A percentile compares a stretch with the other conserved stretches of the same genome.
These are phyloP conservation scores for Myopa tessellatipennis DNA, from an alignment of 2,888 invertebrate genomes.

Conservation along the genomic window DNA sequence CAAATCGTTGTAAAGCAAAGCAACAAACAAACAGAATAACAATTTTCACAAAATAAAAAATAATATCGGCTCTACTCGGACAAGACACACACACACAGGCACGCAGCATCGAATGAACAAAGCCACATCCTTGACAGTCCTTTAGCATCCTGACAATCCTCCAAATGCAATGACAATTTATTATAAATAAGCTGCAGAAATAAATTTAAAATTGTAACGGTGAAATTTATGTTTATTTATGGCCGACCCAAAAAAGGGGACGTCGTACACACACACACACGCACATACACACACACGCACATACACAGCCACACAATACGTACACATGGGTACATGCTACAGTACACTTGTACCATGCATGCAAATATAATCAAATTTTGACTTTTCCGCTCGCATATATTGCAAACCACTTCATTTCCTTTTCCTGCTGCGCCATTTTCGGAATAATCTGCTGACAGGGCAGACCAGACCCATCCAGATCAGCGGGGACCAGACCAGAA, in stretches of 20 bases:
- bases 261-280: conserved; percentile 17
- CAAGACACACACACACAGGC: neutral
- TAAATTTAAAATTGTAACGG: conserved; percentile 40
- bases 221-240: conserved; percentile 41
- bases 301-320: conserved; percentile 20
- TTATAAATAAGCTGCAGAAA: conserved; percentile 38
- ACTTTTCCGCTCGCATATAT: conserved; percentile 44
- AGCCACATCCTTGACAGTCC: conserved; percentile 29
- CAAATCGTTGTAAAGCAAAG: neutral
- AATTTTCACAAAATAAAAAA: conserved; percentile 8
- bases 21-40: neutral
- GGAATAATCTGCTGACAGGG: conserved; percentile 35
- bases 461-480: neutral
- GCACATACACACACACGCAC: conserved; percentile 18
- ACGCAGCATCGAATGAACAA: neutral
- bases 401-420: conserved; percentile 47
- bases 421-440: conserved; percentile 42
- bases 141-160: conserved; percentile 20
- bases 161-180: conserved; percentile 33
- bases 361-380: conserved; percentile 45
- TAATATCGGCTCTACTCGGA: conserved; percentile 27
- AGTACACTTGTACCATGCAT: conserved; percentile 26
- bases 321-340: neutral
- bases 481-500: neutral
- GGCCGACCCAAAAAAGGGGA: conserved; percentile 21